phyloP scores from a whole-genome alignment of 2,113 vertebrate genomes.

The Oncorhynchus mykiss region DNA sequence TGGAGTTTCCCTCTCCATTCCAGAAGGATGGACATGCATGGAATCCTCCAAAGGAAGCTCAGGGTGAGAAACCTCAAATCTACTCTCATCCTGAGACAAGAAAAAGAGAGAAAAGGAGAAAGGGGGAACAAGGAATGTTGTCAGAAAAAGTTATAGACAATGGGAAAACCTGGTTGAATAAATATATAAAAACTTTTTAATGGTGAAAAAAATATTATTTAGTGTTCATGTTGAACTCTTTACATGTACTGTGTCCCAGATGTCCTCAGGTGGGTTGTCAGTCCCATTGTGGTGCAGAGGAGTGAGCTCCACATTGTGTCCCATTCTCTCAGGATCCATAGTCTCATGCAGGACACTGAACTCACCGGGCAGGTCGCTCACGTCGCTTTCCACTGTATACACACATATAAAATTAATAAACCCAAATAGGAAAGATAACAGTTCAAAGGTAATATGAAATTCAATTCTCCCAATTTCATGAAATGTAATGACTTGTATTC shows the following conservation, averaged over 20 bases:
- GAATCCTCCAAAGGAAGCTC: constrained; percentile 68
- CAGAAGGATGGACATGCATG: constrained; percentile 59
- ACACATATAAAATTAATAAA: no score
- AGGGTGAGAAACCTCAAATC: constrained; percentile 41
- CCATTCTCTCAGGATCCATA: constrained; percentile 5
- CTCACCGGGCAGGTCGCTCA: background rate
- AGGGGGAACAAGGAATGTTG: background rate
- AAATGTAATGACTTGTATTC: no score
- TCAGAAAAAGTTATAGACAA: no score
- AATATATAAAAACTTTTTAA: no score
- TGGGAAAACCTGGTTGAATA: no score
- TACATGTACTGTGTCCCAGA: constrained; percentile 34
- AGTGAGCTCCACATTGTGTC: constrained; percentile 15
- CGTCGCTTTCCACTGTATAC: background rate
- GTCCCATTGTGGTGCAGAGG: background rate
- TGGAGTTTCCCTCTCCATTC: constrained; percentile 34
- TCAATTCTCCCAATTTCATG: no score
- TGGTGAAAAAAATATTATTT: background rate
- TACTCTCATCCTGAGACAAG: constrained; percentile 46
- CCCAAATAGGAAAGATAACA: no score
- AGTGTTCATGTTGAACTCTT: constrained; percentile 5
- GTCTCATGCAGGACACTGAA: constrained; percentile 42
- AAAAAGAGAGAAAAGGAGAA: background rate
- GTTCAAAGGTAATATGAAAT: no score
- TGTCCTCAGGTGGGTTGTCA: background rate